Evolutionary conservation across 2,888 invertebrate genomes (phyloP).

Genomic region (Caradrina clavipalpis): DNA sequence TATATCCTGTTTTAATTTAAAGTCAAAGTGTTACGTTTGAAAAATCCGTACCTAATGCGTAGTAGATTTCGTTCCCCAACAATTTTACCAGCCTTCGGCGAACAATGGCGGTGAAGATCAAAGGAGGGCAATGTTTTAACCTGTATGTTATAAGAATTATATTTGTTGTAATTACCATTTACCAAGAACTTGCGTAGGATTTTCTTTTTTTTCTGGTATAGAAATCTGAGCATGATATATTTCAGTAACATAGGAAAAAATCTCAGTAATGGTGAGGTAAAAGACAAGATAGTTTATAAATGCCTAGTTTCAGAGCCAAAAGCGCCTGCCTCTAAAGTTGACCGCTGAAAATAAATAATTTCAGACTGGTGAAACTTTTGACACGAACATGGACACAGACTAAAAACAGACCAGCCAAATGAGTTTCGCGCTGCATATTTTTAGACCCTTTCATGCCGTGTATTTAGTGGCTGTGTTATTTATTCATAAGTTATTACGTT

Average conservation of each 20-base stretch:
- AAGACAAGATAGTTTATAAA: no score
- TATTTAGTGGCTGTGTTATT: slow-evolving; percentile 54
- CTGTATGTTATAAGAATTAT: neutral
- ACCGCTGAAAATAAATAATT: neutral
- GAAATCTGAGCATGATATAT: neutral
- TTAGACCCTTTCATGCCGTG: slow-evolving; percentile 37
- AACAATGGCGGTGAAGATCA: neutral
- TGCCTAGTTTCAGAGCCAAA: neutral
- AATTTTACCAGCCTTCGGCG: neutral
- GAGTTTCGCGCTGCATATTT: slow-evolving; percentile 40
- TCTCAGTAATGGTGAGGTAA: no score
- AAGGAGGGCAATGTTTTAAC: neutral
- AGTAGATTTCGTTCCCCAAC: neutral
- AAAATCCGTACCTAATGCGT: neutral
- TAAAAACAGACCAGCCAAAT: slow-evolving; percentile 32
- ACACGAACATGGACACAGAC: slow-evolving; percentile 12
- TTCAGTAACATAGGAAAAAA: neutral
- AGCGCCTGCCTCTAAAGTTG: neutral
- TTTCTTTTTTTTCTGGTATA: neutral
- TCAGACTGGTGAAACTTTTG: slow-evolving; percentile 23
- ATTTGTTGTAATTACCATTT: neutral
- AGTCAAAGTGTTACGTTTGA: neutral
- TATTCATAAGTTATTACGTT: slow-evolving; percentile 62
- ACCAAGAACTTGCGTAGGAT: neutral
- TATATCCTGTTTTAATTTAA: neutral